Evolutionary conservation across 1,140 invertebrate species (phyloP).

Genomic region (Eueides isabella): DNA sequence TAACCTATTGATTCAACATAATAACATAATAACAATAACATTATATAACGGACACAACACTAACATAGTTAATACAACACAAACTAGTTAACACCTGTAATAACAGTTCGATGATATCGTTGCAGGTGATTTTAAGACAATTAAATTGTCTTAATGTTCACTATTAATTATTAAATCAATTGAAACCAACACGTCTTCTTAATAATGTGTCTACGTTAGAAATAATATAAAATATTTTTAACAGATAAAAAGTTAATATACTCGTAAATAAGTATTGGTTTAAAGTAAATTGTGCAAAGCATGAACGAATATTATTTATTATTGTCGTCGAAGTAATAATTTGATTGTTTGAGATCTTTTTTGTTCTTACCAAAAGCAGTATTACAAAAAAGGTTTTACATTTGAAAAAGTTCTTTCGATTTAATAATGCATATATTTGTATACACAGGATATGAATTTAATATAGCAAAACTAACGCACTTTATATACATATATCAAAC

Average conservation of each 20-base stretch:
- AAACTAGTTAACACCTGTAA: conserved; percentile 1
- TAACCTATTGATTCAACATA: conserved; percentile 2
- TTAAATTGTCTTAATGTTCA: background rate
- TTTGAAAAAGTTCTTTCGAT: background rate
- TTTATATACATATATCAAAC: conserved; percentile 10
- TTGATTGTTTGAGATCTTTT: no score
- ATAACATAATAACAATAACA: conserved; percentile 8
- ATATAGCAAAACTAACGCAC: background rate
- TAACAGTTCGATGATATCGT: conserved; percentile 4
- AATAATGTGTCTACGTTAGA: no score
- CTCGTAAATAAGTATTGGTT: no score
- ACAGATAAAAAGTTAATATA: no score
- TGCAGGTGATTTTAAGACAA: background rate
- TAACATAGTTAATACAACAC: background rate
- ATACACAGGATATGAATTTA: background rate
- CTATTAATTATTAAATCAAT: no score
- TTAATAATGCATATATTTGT: background rate
- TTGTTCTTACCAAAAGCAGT: no score
- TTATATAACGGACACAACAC: conserved; percentile 6
- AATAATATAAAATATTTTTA: no score
- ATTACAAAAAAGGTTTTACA: no score
- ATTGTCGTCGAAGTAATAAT: no score
- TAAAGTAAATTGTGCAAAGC: no score
- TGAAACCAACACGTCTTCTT: no score
- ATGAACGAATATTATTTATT: no score